These are phyloP conservation scores for Notoglanidium macrostoma DNA, from an alignment of 2,797 vertebrate genomes.

Conservation along the genomic window DNA sequence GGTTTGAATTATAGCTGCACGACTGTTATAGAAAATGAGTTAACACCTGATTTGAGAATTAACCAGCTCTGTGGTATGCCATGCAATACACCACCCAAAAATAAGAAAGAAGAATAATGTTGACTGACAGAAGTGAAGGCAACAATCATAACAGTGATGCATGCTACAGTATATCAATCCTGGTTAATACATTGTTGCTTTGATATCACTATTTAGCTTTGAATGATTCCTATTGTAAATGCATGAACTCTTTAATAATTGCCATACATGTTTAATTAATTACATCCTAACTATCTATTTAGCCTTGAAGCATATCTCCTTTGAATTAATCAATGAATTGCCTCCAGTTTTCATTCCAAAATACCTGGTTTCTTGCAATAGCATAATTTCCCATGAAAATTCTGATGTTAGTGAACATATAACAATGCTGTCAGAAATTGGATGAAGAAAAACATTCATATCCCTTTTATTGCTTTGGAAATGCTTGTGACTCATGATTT, in stretches of 20 bases:
- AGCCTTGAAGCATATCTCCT: neutral
- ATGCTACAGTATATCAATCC: neutral
- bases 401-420: neutral
- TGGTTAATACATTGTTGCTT: neutral
- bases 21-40: neutral
- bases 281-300: neutral
- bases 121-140: neutral
- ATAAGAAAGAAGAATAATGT: neutral
- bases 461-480: constrained; percentile 11
- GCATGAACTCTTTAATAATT: neutral
- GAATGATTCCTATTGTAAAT: neutral
- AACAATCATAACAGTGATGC: neutral
- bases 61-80: neutral
- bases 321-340: neutral
- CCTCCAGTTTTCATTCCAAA: neutral
- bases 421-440: neutral
- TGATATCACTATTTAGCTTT: neutral
- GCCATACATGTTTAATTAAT: neutral
- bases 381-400: neutral
- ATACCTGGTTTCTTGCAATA: neutral
- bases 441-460: neutral
- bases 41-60: neutral
- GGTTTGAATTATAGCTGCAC: neutral
- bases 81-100: neutral
- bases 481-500: neutral